Base-by-base conservation (phyloP, 2,797 vertebrate species). In the Cirrhinus molitorella region DNA sequence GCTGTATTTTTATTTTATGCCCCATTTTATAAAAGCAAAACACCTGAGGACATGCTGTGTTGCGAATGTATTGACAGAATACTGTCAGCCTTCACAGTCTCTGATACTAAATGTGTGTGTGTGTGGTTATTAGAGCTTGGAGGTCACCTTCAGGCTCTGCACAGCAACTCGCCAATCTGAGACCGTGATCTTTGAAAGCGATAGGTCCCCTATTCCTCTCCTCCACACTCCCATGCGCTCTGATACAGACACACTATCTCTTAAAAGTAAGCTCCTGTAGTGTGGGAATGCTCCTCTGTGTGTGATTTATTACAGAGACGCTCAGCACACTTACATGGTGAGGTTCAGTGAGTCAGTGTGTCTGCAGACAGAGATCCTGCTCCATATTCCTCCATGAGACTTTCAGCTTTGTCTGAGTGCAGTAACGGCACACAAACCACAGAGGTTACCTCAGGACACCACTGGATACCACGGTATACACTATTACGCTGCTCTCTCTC, bases 71-170 rank as follows among this genome's bases (percentile, higher is more conserved):
- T 55, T 19, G 34, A 34, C 65, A 55, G 28, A 57, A 55, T 55
- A 10, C 31, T 40, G 49, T 55, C 65, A 70, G 65, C 55, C 78
- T 31, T 55, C 78, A 68, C n/a, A 53, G 31, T 70, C 4, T 70
- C 49, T 40, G 34, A 68, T 28, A 40, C 34, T 63, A 21, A 57
- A 49, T 72, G 68, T 53, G 78, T 45, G 37, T 76, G 28, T 49
- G 57, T 59, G 49, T 51, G 81, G 72, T 71, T 73, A 72, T 75
- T 16, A 51, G 66, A 57, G 80, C 53, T 65, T 83, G 51, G 61
- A 85, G 87, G 85, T 88, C 85, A 87, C 88, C 86, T 88, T 87
- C 81, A 80, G 45, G 83, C 57, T 76, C 77, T 43, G 77, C 81
- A 77, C 40, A 63, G 59, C 31, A 74, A 63, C 47, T 10, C n/a